Base-by-base conservation (phyloP, 2,797 vertebrate species). In the Steatocranus sp. region DNA sequence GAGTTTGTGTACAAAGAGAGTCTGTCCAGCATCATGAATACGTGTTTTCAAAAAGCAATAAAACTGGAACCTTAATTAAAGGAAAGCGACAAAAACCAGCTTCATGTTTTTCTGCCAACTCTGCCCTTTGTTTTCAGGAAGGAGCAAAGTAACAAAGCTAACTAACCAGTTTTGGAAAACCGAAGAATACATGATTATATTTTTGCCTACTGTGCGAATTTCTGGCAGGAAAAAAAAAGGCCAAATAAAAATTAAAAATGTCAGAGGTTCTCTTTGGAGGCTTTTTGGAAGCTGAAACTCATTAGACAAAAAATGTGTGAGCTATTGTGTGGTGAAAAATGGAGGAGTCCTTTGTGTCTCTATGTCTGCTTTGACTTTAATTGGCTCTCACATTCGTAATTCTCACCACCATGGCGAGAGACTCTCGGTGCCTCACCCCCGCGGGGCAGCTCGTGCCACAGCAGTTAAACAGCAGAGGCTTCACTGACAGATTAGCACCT, bases 361-460 rank as follows among this genome's bases (percentile, higher is more conserved):
- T 43, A 25, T 20, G 74, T 86, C 90, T 86, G 78, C 51, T 66
- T 82, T 38, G 30, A 56, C 89, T 90, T 51, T 93, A 94, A 95
- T 94, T 95, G 85, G 86, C 83, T 90, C 88, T 89, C 91, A 87
- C 91, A 79, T 82, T 85, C 27, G 82, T 84, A 76, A 20, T 82
- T 87, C 87, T 81, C 86, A 74, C 76, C 85, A 86, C 77, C 83
- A 4, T 75, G 25, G 83, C 7, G 58, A 75, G 78, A 75, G 79
- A 80, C 85, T 83, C 61, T 53, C 78, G 75, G 46, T 63, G 34
- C 70, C 80, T 91, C 86, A 32, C 50, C 86, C 83, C 81, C 51
- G 80, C 4, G 20, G 75, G 80, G 76, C 79, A 25, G 51, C 86
- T 84, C 5, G 38, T 51, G 78, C 82, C 38, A n/a, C 84, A 36